Conservation (phyloP, 2,888 invertebrate species). For the Noctuana brunneofusca region DNA sequence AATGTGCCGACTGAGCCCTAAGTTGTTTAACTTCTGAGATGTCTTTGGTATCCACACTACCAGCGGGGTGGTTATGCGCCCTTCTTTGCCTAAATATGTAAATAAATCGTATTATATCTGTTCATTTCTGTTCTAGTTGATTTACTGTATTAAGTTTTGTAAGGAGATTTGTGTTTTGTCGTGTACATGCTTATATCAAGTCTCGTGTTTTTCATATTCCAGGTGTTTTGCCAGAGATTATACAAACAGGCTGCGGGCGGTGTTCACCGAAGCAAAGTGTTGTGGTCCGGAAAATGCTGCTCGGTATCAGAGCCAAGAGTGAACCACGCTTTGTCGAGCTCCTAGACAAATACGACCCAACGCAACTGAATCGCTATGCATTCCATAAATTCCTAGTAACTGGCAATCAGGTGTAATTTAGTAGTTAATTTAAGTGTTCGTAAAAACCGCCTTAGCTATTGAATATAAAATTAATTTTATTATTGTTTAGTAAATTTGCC, state of each 20-base stretch:
- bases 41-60: no score
- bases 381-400: constrained; percentile 80
- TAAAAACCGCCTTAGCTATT: not conserved
- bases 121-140: no score
- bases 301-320: constrained; percentile 87
- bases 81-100: no score
- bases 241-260: constrained; percentile 85
- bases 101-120: no score
- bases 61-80: no score
- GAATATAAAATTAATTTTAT: not conserved
- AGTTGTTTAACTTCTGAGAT: no score
- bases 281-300: constrained; percentile 84
- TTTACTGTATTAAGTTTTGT: no score
- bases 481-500: not conserved
- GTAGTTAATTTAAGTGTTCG: not conserved
- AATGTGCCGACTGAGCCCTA: no score
- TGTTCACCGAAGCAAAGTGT: constrained; percentile 86
- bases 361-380: constrained; percentile 84
- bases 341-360: constrained; percentile 88
- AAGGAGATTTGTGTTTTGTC: not conserved
- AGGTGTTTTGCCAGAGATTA: constrained; percentile 87
- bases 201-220: not conserved
- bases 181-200: not conserved
- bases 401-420: constrained; percentile 54
- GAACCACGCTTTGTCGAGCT: constrained; percentile 86